Conservation (phyloP, 1,140 invertebrate species). For the Drosophila equinoxialis region DNA sequence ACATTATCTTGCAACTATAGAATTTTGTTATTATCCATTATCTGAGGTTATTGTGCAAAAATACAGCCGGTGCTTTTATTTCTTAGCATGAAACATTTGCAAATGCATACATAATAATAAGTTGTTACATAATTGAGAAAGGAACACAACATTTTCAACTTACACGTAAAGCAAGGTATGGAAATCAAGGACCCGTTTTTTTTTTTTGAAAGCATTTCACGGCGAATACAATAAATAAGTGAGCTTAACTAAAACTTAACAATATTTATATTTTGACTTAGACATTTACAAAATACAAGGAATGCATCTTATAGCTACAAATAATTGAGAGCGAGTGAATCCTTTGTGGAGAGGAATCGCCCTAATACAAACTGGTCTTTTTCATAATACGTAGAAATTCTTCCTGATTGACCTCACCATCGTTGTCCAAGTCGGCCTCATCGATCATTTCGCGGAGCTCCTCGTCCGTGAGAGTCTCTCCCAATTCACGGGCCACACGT, state of each 20-base stretch:
- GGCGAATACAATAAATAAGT: conserved; percentile 18
- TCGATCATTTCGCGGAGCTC: conserved; percentile 99
- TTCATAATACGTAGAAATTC: conserved; percentile 99
- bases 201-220: conserved; percentile 12
- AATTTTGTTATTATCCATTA: conserved; percentile 45
- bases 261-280: conserved; percentile 22
- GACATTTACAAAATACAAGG: conserved; percentile 23
- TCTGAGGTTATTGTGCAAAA: conserved; percentile 50
- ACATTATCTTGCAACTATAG: conserved; percentile 42
- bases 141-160: conserved; percentile 36
- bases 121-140: conserved; percentile 12
- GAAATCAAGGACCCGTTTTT: conserved; percentile 26
- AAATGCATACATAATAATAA: neutral
- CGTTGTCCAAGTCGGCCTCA: conserved; percentile 97
- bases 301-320: conserved; percentile 32
- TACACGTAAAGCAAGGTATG: conserved; percentile 25
- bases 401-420: conserved; percentile 97
- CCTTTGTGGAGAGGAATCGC: neutral
- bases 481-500: conserved; percentile 96
- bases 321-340: conserved; percentile 27
- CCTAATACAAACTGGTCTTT: conserved; percentile 96
- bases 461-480: conserved; percentile 97
- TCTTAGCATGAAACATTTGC: conserved; percentile 26
- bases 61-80: conserved; percentile 53
- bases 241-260: conserved; percentile 40